Evolutionary conservation across 2,113 vertebrate genomes (phyloP), one percentile per base, ranked within the genome.

Genomic region (Xiphophorus maculatus): DNA sequence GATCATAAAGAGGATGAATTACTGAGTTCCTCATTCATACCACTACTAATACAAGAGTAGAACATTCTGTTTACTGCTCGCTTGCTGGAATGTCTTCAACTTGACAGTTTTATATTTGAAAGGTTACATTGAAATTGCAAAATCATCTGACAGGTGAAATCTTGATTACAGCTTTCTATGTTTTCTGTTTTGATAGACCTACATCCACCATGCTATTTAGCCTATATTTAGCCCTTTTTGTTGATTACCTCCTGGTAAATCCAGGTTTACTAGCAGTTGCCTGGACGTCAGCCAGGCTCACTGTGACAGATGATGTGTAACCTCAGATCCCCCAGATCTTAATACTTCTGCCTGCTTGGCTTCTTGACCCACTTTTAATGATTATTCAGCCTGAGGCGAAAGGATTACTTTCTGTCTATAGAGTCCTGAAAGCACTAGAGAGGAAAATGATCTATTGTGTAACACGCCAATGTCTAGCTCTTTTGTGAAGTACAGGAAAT

Each of bases 281-380:
- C 51, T 3, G 42, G 69, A 80, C 44, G 66, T 79, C 2, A 75
- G 68, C 69, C n/a, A 28, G 73, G 44, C 66, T 87, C 71, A 15
- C 51, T 71, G 80, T 86, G 87, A 85, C 91, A 82, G 82, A 86
- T 83, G 85, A 90, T 76, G 83, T 62, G 76, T 81, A 73, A 86
- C 87, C 80, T 79, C 22, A 83, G 84, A 81, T 90, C 69, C 63
- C 72, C 78, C 65, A 77, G 76, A 87, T 92, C 78, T 82, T 92
- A 85, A 89, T 88, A 74, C 72, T 58, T 66, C 73, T 63, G 82
- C 77, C 87, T 83, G 82, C 61, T 35, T 71, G 28, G 65, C 72
- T 89, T 74, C 81, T 83, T 88, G 89, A 88, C 90, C 91, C 80
- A 88, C 77, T 91, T 93, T 85, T 88, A 87, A 88, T 89, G 87